phyloP scores from a whole-genome alignment of 2,113 vertebrate genomes.

The Mus spicilegus region DNA sequence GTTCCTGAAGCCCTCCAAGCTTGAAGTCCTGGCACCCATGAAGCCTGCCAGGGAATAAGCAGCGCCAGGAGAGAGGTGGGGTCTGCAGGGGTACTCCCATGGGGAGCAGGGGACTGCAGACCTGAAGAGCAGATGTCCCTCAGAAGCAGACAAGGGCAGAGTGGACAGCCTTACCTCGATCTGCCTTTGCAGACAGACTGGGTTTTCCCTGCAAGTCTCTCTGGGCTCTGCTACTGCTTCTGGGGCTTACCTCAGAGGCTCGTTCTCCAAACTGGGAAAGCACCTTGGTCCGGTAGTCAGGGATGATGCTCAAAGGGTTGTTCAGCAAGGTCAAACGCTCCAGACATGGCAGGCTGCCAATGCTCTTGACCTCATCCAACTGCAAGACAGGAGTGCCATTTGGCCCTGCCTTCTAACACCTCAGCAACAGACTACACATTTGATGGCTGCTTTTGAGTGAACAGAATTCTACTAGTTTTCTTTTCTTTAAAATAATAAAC shows the following conservation, averaged over 20 bases:
- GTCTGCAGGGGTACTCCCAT: not conserved
- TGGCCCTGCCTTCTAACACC: not conserved
- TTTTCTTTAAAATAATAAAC: not conserved
- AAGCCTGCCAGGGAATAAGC: not conserved
- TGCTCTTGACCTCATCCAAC: constrained; percentile 94
- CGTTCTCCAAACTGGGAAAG: constrained; percentile 97
- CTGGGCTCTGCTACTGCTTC: not conserved
- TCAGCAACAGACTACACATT: fast-evolving
- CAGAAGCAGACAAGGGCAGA: not conserved
- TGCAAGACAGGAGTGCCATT: constrained; percentile 81
- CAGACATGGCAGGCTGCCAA: constrained; percentile 94
- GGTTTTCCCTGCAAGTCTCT: not conserved
- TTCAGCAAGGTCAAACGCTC: constrained; percentile 92
- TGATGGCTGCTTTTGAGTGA: constrained; percentile 35
- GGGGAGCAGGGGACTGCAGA: not conserved
- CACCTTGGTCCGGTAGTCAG: constrained; percentile 98
- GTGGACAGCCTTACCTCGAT: fast-evolving
- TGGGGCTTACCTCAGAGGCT: constrained; percentile 93
- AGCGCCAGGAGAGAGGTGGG: not conserved
- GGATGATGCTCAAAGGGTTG: constrained; percentile 97
- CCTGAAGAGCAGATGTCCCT: not conserved
- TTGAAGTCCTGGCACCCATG: not conserved
- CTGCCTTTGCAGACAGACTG: not conserved
- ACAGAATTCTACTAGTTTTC: not conserved
- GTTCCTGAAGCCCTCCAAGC: not conserved